phyloP scores from a whole-genome alignment of 1,140 invertebrate genomes.

The Leguminivora glycinivorella region DNA sequence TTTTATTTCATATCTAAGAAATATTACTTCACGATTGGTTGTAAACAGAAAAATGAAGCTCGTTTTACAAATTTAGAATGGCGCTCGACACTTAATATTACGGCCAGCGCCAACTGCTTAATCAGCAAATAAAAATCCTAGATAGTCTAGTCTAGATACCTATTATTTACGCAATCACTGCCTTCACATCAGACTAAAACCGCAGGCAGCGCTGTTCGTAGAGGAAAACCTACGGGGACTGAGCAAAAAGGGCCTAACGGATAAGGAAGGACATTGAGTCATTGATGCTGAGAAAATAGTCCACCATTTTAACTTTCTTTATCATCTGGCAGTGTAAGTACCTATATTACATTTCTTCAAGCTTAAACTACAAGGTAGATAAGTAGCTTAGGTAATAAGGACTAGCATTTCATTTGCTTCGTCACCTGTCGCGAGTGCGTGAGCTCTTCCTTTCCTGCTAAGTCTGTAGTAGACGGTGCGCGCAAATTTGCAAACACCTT shows the following conservation, averaged over 20 bases:
- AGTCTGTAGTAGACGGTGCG: slow-evolving; percentile 4
- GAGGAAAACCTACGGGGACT: slow-evolving; percentile 29
- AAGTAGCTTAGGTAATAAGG: neutral
- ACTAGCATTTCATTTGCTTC: slow-evolving; percentile 4
- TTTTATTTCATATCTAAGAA: no score
- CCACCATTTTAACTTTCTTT: neutral
- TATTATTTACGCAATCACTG: slow-evolving; percentile 61
- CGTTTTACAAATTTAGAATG: slow-evolving; percentile 59
- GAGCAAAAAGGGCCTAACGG: slow-evolving; percentile 17
- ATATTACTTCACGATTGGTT: neutral
- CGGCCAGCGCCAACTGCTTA: slow-evolving; percentile 69
- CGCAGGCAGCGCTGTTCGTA: slow-evolving; percentile 35
- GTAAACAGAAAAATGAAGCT: neutral
- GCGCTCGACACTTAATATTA: slow-evolving; percentile 53
- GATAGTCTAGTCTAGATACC: neutral
- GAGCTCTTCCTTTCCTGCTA: neutral
- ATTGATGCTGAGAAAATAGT: slow-evolving; percentile 14
- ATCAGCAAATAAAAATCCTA: neutral
- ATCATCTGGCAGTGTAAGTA: neutral
- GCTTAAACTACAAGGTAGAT: neutral
- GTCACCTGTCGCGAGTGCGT: neutral
- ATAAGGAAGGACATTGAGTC: neutral
- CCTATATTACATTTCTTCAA: neutral
- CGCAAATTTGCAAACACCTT: neutral
- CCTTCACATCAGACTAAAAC: slow-evolving; percentile 41